Evolutionary conservation across 2,888 invertebrate genomes (phyloP), one percentile per base, ranked within the genome.

Genomic region (Myopa testacea): DNA sequence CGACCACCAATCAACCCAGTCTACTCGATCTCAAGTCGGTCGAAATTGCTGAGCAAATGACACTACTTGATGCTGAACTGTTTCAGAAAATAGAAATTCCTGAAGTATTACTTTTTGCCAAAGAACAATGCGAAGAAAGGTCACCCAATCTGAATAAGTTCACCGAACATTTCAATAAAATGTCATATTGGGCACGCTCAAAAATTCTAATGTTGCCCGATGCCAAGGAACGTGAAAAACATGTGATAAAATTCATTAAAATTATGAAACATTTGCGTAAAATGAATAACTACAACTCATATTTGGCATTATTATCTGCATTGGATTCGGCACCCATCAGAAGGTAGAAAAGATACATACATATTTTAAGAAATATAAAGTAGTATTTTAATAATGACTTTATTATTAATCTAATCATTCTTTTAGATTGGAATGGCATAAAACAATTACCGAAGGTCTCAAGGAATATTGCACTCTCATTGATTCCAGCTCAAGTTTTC

Each of bases 161-260:
- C 88, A 99, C 99, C 0, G 98, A 98, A 88, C 99, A 99, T 90
- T 99, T 99, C 90, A 99, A 99, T 89, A 98, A 99, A 91, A 98
- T 98, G 97, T 98, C 98, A 78, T 98, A 96, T 87, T 98, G 98
- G 98, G 98, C 98, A 63, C 92, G 99, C 76, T 97, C 98, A 4
- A 92, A 96, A 87, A 98, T 99, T 85, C 90, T 99, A 75, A 95
- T 96, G 84, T 95, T 96, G 88, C 92, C 93, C 83, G 98, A 98
- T 86, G 95, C 96, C n/a, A 96, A 95, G 85, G 98, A 99, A 85
- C 92, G 99, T 52, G 99, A 99, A 89, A 95, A 95, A 86, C 97
- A 96, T 88, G 96, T 97, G 78, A 93, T 95, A 85, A 98, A 98
- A 88, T 98, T 98, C 89, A 95, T 99, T 79, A 99, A 99, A 90